Percentiles rank a stretch among this genome's conserved stretches.
phyloP scores from a whole-genome alignment of 2,113 vertebrate genomes.

The Phaethon lepturus region DNA sequence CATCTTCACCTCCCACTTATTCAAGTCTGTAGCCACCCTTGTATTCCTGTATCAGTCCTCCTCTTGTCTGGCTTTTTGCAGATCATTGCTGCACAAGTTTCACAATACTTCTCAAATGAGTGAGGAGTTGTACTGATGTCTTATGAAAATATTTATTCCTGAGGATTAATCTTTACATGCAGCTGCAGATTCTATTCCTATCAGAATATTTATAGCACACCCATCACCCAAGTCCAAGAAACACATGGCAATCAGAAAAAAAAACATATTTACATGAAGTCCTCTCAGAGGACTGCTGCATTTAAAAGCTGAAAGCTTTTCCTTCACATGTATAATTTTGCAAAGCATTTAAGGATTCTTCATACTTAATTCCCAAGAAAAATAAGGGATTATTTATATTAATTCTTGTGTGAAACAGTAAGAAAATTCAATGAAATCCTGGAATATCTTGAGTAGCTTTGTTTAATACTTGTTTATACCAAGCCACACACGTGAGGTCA shows the following conservation, averaged over 20 bases:
- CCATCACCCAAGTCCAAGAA: neutral
- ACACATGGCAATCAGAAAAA: neutral
- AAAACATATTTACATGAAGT: neutral
- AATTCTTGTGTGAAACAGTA: neutral
- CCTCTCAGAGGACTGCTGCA: neutral
- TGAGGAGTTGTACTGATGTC: neutral
- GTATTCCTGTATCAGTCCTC: neutral
- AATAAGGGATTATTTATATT: neutral
- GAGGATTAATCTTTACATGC: neutral
- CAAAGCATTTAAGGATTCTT: neutral
- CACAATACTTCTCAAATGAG: neutral
- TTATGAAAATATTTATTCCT: conserved; percentile 22
- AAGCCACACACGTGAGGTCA: fast-evolving
- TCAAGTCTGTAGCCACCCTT: neutral
- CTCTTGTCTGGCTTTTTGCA: neutral
- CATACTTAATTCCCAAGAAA: neutral
- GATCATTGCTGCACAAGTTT: neutral
- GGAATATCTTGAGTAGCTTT: neutral
- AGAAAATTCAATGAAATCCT: neutral
- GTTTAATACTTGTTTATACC: neutral
- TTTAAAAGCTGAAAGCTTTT: neutral
- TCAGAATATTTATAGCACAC: neutral
- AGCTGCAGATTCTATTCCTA: conserved; percentile 31
- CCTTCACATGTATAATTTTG: neutral
- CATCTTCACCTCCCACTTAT: neutral